Base-by-base conservation (phyloP, 2,113 vertebrate species). In the Desmodus rotundus region DNA sequence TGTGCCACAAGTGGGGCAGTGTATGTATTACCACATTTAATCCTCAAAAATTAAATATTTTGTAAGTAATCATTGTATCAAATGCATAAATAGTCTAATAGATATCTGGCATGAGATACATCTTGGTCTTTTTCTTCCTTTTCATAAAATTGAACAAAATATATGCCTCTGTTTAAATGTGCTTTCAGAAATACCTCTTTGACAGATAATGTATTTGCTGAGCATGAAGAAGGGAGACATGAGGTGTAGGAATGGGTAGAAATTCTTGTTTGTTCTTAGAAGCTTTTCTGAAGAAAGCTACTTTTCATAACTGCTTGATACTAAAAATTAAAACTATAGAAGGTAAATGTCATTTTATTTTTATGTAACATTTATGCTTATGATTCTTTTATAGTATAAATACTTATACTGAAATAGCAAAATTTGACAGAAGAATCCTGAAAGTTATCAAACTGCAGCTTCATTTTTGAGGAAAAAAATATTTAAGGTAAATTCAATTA, bases 301-400 rank as follows among this genome's bases (percentile, higher is more conserved):
- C 16, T 89, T 90, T 61, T 4, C 73, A 28, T 68, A 90, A 54
- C 19, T 76, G 4, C 54, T 76, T 77, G 31, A n/a, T 11, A 78
- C 52, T 83, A 87, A 94, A 90, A 93, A 90, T 7, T 77, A 73
- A 89, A 87, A 61, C 31, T 84, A 14, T 74, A 43, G 90, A 92
- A 89, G 86, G 0, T 7, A 84, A 78, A 91, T 68, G 36, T 33
- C 43, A 92, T 31, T 95, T 92, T 95, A 91, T 89, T 93, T 94
- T 94, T 87, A 90, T 63, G 26, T 89, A 92, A 67, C 92, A 38
- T 93, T 89, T 84, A 77, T 78, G 20, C 22, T 45, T 73, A 90
- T 78, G 9, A 92, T 90, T 72, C 12, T 76, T 68, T 87, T 52
- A 16, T 36, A 72, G 52, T 43, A 24, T 87, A 17, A 92, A 67